Evolutionary conservation across 2,888 invertebrate genomes (phyloP).

Genomic region (Entomobrya proxima): DNA sequence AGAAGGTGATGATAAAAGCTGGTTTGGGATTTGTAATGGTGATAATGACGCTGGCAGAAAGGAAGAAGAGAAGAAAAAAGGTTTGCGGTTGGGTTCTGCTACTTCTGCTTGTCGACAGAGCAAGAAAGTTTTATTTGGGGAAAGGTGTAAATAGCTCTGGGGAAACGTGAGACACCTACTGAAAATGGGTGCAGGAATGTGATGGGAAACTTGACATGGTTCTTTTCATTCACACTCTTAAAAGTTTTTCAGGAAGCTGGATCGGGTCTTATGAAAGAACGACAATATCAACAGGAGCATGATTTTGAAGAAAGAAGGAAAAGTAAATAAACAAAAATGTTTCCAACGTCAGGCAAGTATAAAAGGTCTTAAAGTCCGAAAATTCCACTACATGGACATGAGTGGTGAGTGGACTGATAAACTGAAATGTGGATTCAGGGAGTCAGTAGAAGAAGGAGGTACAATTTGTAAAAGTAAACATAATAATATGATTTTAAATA

Average conservation of each 20-base stretch:
- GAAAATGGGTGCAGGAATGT: background rate
- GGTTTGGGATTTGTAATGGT: background rate
- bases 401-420: too few relatives aligned
- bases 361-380: too few relatives aligned
- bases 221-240: slow-evolving; percentile 7
- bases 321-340: too few relatives aligned
- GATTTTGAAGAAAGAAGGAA: too few relatives aligned
- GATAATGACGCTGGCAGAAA: background rate
- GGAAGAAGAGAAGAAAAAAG: background rate
- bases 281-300: too few relatives aligned
- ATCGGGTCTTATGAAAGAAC: background rate
- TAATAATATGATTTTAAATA: too few relatives aligned
- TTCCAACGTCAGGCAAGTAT: too few relatives aligned
- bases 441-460: too few relatives aligned
- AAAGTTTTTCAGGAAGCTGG: background rate
- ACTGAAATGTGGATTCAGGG: too few relatives aligned
- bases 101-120: background rate
- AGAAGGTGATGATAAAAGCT: background rate
- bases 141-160: slow-evolving; percentile 14
- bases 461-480: too few relatives aligned
- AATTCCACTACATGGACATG: too few relatives aligned
- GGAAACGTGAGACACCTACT: background rate
- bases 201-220: slow-evolving; percentile 14
- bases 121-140: background rate
- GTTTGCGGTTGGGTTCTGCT: background rate